Evolutionary conservation across 2,888 invertebrate genomes (phyloP), one percentile per base, ranked within the genome.

Genomic region (Dione juno): DNA sequence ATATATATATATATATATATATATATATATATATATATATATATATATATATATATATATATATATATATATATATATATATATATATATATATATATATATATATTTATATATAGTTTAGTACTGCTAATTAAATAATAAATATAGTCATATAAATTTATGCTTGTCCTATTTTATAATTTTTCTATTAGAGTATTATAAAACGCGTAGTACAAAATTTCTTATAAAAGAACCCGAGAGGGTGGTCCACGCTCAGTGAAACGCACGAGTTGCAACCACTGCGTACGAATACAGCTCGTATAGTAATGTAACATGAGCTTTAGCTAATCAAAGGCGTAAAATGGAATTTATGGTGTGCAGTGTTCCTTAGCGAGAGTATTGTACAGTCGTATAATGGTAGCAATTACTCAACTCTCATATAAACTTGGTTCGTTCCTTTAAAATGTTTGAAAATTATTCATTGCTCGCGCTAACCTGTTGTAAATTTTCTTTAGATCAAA

Each of bases 271-370:
- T 73, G 80, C 81, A 75, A 79, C 81, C 78, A 77, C 78, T 75
- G 80, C 80, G 81, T 83, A 83, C 83, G 83, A 84, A 82, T 79
- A 80, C 84, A 11, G 3, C 16, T 19, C 10, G 19, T 19, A 19
- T 11, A 50, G 84, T 81, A 83, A 79, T 81, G 92, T 87, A 92
- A 93, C 90, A 81, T 82, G 92, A 92, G 88, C 84, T 78, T 76
- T 73, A 77, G 86, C 90, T 89, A 92, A 92, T 92, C 91, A 92
- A 90, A 91, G 87, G 88, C 86, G 86, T 89, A 89, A 89, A 90
- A 89, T 87, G 85, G 84, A 89, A 88, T 91, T 91, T 92, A 92
- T 90, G 89, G 90, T 88, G 87, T 86, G 88, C 88, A 87, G 81
- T 88, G 87, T 88, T 82, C 87, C 89, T 81, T 88, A 81, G 84